These are phyloP conservation scores for Potamilus streckersoni DNA, from an alignment of 1,140 invertebrate genomes.

Conservation along the genomic window DNA sequence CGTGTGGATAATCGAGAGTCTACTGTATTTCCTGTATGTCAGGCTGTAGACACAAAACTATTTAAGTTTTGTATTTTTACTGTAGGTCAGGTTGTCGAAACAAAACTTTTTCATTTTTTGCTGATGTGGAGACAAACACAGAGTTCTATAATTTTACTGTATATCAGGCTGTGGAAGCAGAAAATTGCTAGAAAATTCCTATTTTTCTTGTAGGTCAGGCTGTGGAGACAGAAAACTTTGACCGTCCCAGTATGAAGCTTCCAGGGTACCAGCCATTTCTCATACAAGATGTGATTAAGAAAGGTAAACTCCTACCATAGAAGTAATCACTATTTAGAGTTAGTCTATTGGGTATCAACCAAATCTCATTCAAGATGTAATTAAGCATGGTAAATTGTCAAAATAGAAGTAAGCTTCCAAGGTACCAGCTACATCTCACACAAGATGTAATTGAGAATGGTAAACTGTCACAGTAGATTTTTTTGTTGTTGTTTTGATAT, in stretches of 20 bases:
- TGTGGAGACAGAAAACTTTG: slow-evolving; percentile 52
- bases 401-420: slow-evolving; percentile 29
- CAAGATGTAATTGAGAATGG: slow-evolving; percentile 40
- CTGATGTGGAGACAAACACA: neutral
- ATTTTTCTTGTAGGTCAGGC: slow-evolving; percentile 31
- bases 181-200: neutral
- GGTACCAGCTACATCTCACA: slow-evolving; percentile 43
- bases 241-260: slow-evolving; percentile 46
- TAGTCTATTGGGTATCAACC: neutral
- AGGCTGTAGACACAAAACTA: slow-evolving; percentile 1
- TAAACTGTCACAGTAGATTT: neutral
- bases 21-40: too few species aligned
- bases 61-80: neutral
- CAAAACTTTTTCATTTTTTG: too few species aligned
- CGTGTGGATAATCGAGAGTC: too few species aligned
- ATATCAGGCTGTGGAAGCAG: neutral
- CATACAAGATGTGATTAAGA: slow-evolving; percentile 42
- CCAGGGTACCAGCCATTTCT: slow-evolving; percentile 50
- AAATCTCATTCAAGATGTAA: neutral
- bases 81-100: neutral
- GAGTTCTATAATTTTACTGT: neutral
- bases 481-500: too few species aligned
- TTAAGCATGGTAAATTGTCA: neutral
- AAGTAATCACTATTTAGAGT: neutral
- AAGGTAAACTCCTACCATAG: slow-evolving; percentile 19